A percentile compares a stretch with the other conserved stretches of the same genome.
Conservation (phyloP, 2,797 vertebrate species). For the Argyrosomus regius region DNA sequence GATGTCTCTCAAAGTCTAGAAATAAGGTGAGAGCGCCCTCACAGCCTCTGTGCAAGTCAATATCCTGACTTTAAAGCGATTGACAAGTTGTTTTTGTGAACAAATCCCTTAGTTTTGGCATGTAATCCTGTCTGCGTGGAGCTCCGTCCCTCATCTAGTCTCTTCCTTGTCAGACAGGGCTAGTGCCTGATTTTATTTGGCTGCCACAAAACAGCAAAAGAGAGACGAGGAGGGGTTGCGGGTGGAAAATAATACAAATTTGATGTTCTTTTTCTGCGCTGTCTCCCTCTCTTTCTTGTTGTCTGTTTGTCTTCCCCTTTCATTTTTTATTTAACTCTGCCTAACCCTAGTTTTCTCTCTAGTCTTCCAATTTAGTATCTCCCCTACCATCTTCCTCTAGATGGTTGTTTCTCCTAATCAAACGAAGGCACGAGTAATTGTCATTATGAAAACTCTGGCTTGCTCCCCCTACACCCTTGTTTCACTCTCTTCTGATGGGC, state of each 20-base stretch:
- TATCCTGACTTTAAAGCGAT: constrained; percentile 74
- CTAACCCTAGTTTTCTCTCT: constrained; percentile 34
- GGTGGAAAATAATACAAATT: constrained; percentile 45
- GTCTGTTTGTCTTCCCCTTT: constrained; percentile 49
- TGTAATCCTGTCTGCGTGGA: constrained; percentile 69
- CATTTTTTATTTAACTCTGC: constrained; percentile 55
- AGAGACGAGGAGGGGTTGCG: constrained; percentile 1
- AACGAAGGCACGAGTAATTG: constrained; percentile 62
- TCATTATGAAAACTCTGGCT: constrained; percentile 66
- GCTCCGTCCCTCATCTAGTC: constrained; percentile 66
- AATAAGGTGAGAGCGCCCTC: constrained; percentile 58
- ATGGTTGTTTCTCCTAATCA: constrained; percentile 33
- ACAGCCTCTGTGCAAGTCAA: constrained; percentile 67
- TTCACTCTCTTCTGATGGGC: constrained; percentile 65
- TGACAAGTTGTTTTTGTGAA: constrained; percentile 76
- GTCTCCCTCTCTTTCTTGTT: constrained; percentile 50
- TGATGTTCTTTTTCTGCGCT: constrained; percentile 54
- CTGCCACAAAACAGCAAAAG: constrained; percentile 60
- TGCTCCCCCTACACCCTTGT: constrained; percentile 31
- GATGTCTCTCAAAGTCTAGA: constrained; percentile 61
- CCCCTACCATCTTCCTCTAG: constrained; percentile 15
- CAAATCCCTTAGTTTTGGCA: constrained; percentile 72
- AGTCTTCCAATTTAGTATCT: constrained; percentile 36
- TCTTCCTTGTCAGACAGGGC: constrained; percentile 66
- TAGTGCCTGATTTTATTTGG: constrained; percentile 65